A percentile compares a stretch with the other conserved stretches of the same genome.
Conservation (phyloP, 2,888 invertebrate species). For the Argynnis bischoffii region DNA sequence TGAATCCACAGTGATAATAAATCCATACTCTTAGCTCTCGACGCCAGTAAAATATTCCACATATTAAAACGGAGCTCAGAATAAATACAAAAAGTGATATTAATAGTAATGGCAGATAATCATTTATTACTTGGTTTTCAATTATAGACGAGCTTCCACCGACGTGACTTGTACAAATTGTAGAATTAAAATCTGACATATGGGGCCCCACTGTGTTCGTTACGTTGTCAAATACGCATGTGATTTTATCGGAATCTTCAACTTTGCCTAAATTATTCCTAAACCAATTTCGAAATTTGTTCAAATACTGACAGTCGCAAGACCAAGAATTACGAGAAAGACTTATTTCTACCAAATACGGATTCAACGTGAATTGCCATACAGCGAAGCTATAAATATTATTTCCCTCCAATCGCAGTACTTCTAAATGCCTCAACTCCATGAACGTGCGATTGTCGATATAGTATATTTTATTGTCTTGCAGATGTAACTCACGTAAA, state of each 20-base stretch:
- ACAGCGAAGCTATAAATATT: conserved; percentile 91
- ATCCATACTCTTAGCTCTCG: conserved; percentile 92
- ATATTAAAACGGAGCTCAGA: conserved; percentile 88
- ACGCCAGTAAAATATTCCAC: conserved; percentile 91
- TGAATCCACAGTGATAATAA: conserved; percentile 91
- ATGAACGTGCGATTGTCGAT: conserved; percentile 94
- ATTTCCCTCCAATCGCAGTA: conserved; percentile 92
- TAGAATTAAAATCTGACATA: conserved; percentile 89
- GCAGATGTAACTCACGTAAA: conserved; percentile 92
- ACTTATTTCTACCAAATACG: conserved; percentile 93
- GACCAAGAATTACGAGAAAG: conserved; percentile 94
- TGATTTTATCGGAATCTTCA: conserved; percentile 88
- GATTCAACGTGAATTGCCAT: conserved; percentile 92
- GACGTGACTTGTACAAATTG: conserved; percentile 88
- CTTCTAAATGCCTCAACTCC: conserved; percentile 90
- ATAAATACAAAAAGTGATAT: conserved; percentile 90
- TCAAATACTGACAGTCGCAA: conserved; percentile 93
- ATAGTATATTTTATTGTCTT: conserved; percentile 91
- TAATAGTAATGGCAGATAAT: conserved; percentile 89
- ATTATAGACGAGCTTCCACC: conserved; percentile 88
- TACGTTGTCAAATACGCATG: conserved; percentile 88
- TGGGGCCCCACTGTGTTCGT: conserved; percentile 87
- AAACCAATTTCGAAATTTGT: conserved; percentile 90
- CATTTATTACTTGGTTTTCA: conserved; percentile 89
- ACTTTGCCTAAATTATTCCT: conserved; percentile 90